Conservation (phyloP, 2,797 vertebrate genomes). For the Moxostoma hubbsi region DNA sequence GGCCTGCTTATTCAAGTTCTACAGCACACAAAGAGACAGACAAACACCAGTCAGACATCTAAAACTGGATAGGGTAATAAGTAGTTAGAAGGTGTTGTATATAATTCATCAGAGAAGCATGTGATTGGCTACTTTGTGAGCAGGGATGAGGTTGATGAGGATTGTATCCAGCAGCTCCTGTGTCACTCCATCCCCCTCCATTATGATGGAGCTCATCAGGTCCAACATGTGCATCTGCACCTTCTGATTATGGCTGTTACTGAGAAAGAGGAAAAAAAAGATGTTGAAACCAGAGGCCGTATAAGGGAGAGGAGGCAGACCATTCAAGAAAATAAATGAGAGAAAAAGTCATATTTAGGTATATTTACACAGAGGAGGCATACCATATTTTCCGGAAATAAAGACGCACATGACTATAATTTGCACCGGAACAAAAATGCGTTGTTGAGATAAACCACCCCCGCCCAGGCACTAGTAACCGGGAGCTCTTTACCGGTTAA, state of each 20-base stretch:
- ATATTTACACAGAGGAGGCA: too few species aligned
- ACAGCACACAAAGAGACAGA: slow-evolving; percentile 50
- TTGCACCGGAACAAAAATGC: too few species aligned
- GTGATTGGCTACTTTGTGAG: slow-evolving; percentile 87
- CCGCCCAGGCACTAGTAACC: too few species aligned
- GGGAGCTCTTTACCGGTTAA: too few species aligned
- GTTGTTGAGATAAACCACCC: too few species aligned
- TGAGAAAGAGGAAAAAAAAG: slow-evolving; percentile 59
- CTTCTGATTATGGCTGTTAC: slow-evolving; percentile 99
- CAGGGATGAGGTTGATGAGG: slow-evolving; percentile 98
- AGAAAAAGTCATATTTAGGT: too few species aligned
- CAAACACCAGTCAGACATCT: slow-evolving; percentile 21
- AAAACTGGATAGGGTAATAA: background rate
- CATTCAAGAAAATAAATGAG: too few species aligned
- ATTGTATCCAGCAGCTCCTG: slow-evolving; percentile 98
- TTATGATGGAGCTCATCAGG: slow-evolving; percentile 99
- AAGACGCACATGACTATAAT: too few species aligned
- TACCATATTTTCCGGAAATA: too few species aligned
- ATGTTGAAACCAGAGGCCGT: background rate
- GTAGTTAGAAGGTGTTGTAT: background rate
- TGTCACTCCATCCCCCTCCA: slow-evolving; percentile 98
- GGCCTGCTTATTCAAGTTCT: slow-evolving; percentile 99
- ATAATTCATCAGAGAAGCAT: background rate
- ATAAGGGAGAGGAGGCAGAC: too few species aligned
- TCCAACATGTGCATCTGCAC: slow-evolving; percentile 99